phyloP scores from a whole-genome alignment of 1,140 invertebrate species.

The Eufriesea mexicana region DNA sequence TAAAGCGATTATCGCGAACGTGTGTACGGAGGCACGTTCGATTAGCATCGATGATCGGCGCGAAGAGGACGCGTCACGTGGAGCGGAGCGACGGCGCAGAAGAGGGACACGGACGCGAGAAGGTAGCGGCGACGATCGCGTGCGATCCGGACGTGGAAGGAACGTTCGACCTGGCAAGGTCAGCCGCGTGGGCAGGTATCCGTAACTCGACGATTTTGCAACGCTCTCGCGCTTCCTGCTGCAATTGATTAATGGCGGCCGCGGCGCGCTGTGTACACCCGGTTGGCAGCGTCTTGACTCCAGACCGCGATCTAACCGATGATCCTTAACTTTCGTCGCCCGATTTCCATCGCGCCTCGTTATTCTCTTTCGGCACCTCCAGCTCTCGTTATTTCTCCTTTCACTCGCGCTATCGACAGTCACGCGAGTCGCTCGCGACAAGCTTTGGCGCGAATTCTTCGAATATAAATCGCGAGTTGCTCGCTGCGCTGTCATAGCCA shows the following conservation, averaged over 20 bases:
- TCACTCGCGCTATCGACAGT: too few relatives aligned
- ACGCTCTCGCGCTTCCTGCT: conserved; percentile 69
- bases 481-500: too few relatives aligned
- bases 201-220: conserved; percentile 73
- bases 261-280: conserved; percentile 20
- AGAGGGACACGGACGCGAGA: not conserved
- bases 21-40: conserved; percentile 2
- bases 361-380: not conserved
- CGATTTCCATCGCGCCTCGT: not conserved
- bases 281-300: not conserved
- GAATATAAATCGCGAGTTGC: too few relatives aligned
- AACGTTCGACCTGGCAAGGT: conserved; percentile 71
- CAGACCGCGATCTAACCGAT: not conserved
- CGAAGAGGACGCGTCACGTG: conserved; percentile 17
- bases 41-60: conserved; percentile 47
- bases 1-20: conserved; percentile 39
- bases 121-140: conserved; percentile 24
- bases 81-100: not conserved
- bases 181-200: conserved; percentile 66
- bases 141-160: conserved; percentile 53
- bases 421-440: too few relatives aligned
- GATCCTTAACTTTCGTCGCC: not conserved
- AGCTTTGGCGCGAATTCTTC: too few relatives aligned
- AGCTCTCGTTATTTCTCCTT: too few relatives aligned
- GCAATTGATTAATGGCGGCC: conserved; percentile 72